Evolutionary conservation across 2,888 invertebrate species (phyloP).

Genomic region (Oithona nana): DNA sequence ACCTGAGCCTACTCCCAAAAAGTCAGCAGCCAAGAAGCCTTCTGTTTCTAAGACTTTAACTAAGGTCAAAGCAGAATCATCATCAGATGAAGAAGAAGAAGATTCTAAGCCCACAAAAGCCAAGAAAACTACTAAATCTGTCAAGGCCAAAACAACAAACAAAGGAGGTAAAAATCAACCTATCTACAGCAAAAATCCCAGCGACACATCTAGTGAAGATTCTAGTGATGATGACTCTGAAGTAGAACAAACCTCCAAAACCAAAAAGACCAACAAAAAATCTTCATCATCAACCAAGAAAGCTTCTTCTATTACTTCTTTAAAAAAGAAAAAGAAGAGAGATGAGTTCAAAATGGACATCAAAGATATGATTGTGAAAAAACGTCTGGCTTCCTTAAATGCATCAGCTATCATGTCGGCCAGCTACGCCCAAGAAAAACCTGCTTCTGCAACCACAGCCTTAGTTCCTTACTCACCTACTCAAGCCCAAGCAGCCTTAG

Average conservation of each 20-base stretch:
- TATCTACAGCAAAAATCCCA: neutral
- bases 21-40: neutral
- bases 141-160: constrained; percentile 26
- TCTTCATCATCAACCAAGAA: too few species aligned
- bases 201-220: neutral
- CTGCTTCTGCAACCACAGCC: neutral
- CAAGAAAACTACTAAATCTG: constrained; percentile 31
- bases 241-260: neutral
- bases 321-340: constrained; percentile 24
- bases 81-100: neutral
- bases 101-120: neutral
- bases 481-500: neutral
- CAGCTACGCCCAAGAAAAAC: constrained; percentile 37
- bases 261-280: neutral
- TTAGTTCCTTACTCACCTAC: neutral
- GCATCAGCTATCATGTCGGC: constrained; percentile 76
- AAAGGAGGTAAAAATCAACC: constrained; percentile 18
- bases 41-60: too few species aligned
- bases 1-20: too few species aligned
- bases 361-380: constrained; percentile 67
- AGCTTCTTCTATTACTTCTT: too few species aligned
- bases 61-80: neutral
- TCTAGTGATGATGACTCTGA: neutral
- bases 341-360: constrained; percentile 52
- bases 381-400: constrained; percentile 76